Evolutionary conservation across 1,140 invertebrate species (phyloP), one percentile per base, ranked within the genome.

Genomic region (Wiebesia pumilae): DNA sequence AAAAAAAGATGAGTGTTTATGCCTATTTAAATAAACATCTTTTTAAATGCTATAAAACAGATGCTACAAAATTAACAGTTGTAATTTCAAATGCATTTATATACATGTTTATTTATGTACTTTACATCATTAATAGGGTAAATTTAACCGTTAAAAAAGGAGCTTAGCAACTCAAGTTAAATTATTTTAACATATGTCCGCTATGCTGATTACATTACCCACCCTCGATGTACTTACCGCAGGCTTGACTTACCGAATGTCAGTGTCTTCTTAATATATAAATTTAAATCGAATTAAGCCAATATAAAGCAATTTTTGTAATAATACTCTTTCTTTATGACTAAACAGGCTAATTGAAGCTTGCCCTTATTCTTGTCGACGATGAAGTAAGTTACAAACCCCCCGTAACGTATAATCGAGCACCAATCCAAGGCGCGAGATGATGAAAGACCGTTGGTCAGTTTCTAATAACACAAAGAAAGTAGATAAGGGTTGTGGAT

Each of bases 241-340:
- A 62, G 33, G 51, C n/a, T 54, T 16, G 19, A 21, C 35, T 38
- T 24, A 10, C 21, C n/a, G 65, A n/a, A 54, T 3, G 81, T 7
- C 19, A 2, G 43, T 67, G 78, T 27, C 30, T 51, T 62, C 9
- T 43, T 30, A 27, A 51, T 38, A 51, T 38, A 77, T 65, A 54
- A 65, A 43, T 84, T 71, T 62, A 78, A 73, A 83, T 87, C 47
- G 67, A 82, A 87, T 80, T 83, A 54, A 38, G 16, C 24, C 47
- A 51, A 77, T 35, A 85, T 67, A n/a, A 81, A 81, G 65, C 47
- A 81, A 80, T 81, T 85, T 85, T 33, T n/a, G n/a, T 80, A 85
- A 85, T 85, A 40, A 85, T 33, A 51, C 30, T 24, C 69, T 83
- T 87, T 83, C 35, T 54, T 16, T n/a, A 16, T 33, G 65, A 47